Conservation (phyloP, 2,113 vertebrate genomes). For the Ceyx melanurus region DNA sequence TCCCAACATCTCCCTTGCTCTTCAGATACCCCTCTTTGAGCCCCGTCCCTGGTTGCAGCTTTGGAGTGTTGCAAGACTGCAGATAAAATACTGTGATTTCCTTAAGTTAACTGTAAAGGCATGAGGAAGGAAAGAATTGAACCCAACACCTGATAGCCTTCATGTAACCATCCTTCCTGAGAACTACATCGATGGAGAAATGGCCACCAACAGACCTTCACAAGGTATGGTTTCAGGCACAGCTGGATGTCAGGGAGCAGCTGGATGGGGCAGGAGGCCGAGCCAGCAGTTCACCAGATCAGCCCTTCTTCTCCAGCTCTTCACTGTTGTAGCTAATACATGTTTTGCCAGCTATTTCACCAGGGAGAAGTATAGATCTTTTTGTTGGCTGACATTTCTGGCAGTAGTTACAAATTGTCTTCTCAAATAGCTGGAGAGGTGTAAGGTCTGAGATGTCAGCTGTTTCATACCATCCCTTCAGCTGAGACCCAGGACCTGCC, state of each 20-base stretch:
- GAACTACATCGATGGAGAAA: accelerated
- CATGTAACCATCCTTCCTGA: background rate
- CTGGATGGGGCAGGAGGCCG: background rate
- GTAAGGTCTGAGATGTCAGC: background rate
- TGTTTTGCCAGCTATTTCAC: slow-evolving; percentile 1
- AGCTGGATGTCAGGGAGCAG: background rate
- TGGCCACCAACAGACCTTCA: background rate
- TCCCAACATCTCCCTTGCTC: background rate
- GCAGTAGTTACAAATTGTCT: slow-evolving; percentile 33
- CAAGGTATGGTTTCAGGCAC: background rate
- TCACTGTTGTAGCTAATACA: background rate
- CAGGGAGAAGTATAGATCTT: background rate
- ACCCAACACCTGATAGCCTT: background rate
- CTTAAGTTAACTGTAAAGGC: background rate
- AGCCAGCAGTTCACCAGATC: background rate
- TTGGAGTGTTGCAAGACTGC: background rate
- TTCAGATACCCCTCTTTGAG: background rate
- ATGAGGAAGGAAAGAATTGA: background rate
- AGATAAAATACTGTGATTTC: background rate
- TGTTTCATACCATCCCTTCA: background rate
- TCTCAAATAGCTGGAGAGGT: slow-evolving; percentile 36
- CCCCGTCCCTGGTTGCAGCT: background rate
- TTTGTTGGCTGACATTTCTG: slow-evolving; percentile 5
- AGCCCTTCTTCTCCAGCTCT: background rate
- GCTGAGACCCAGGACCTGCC: background rate